Base-by-base conservation (phyloP, 2,797 vertebrate genomes). In the Enteromius unitaeniatus region DNA sequence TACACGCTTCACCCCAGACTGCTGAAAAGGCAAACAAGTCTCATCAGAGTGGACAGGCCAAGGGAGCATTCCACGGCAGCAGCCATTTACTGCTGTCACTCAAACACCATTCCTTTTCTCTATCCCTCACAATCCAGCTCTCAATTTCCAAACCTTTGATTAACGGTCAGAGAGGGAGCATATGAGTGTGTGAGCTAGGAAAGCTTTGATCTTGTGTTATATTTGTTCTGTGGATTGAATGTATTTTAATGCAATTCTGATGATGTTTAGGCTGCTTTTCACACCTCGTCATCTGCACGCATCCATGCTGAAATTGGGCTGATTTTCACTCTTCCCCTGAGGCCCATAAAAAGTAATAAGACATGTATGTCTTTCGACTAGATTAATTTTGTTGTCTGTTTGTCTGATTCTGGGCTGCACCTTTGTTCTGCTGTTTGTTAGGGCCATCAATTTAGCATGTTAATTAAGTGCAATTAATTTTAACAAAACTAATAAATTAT, bases 191-290 rank as follows among this genome's bases (percentile, higher is more conserved):
- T 73, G 65, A 73, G 77, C 47, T n/a, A 51, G 42, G 19, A 76
- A 75, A 49, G 75, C 86, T 87, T 87, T 87, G 86, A 87, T 87
- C 73, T 78, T 55, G 19, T 51, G 40, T 72, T 77, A 55, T 74
- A 72, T 60, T 82, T 72, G 65, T 74, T 75, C 62, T 40, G 70
- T 69, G 23, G 60, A 17, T 47, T 55, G 62, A 74, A 64, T 78
- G 11, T 53, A 75, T 84, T 84, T 47, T n/a, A 68, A 76, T 83
- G 75, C 37, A 67, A 8, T 77, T 72, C 21, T 28, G 45, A 64
- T 70, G 28, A 78, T 58, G 47, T 47, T 72, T 64, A 70, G 49
- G 64, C 55, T 70, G 49, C 34, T 83, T 65, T 84, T 69, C 85
- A 42, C 70, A 78, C 37, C 47, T 37, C 23, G 70, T 65, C 49